Evolutionary conservation across 2,888 invertebrate species (phyloP), one percentile per base, ranked within the genome.

Genomic region (Drosophila imparisetae): DNA sequence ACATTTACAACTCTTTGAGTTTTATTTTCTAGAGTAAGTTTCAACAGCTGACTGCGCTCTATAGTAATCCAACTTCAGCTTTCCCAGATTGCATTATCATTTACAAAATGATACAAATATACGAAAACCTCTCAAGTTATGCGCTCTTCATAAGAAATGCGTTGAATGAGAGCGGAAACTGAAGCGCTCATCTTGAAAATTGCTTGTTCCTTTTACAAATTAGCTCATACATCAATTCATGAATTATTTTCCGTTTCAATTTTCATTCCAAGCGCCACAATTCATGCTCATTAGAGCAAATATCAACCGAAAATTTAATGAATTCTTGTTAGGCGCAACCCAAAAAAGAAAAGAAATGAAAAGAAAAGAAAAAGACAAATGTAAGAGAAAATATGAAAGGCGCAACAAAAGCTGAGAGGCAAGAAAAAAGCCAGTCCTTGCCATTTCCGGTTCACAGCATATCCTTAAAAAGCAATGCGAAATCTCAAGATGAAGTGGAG

Each of bases 371-470:
- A 54, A 63, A 57, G 57, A 72, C 64, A 72, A 60, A 72, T 36
- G 50, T 40, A 27, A n/a, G 21, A n/a, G 24, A 45, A 63, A 57
- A 53, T 61, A 70, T 70, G 63, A 71, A 72, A 72, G 72, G 72
- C 65, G 57, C 64, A 61, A 72, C 64, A 72, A 60, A 72, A 24
- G 55, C 34, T 4, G n/a, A 29, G 21, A 8, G 24, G 34, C 21
- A 24, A 21, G 36, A 57, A 60, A 36, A 66, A 61, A 62, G 42
- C 38, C 64, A 64, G 45, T 64, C 49, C 67, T 72, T 63, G 50
- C 67, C 67, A 66, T 75, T 75, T 75, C 71, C 71, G 76, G 71
- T 75, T 75, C 71, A 66, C 58, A 57, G 61, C 71, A 72, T 67
- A 48, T 61, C 42, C 74, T 66, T 59, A 58, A 73, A 73, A 74